Conservation (phyloP, 2,797 vertebrate species). For the Peromyscus melanophrys region DNA sequence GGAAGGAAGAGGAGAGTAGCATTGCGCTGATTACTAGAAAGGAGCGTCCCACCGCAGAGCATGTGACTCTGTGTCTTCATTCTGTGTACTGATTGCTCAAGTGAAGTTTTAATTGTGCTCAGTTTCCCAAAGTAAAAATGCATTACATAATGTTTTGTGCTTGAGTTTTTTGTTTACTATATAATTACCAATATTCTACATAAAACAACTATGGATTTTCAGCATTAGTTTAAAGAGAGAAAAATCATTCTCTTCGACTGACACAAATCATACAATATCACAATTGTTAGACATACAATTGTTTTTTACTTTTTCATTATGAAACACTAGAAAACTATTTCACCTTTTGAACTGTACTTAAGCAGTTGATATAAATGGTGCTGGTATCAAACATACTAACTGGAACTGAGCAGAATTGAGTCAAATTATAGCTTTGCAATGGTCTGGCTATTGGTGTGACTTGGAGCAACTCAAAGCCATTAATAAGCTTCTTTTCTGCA, state of each 20-base stretch:
- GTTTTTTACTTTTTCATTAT: slow-evolving; percentile 14
- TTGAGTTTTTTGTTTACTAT: background rate
- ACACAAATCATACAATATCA: background rate
- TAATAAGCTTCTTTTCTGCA: background rate
- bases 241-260: background rate
- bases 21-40: background rate
- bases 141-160: background rate
- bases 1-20: background rate
- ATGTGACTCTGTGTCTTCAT: background rate
- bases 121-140: background rate
- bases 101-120: background rate
- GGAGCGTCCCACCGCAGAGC: fast-evolving
- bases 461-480: background rate
- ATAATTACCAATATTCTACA: background rate
- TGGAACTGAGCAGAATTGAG: background rate
- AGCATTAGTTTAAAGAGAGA: background rate
- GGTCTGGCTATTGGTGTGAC: background rate
- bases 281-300: background rate
- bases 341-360: background rate
- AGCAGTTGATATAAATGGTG: background rate
- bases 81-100: fast-evolving
- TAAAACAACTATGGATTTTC: background rate
- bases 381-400: background rate
- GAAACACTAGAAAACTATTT: background rate
- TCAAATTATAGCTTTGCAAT: background rate